phyloP scores from a whole-genome alignment of 1,140 invertebrate genomes.

The Druon quercuslanigerum region DNA sequence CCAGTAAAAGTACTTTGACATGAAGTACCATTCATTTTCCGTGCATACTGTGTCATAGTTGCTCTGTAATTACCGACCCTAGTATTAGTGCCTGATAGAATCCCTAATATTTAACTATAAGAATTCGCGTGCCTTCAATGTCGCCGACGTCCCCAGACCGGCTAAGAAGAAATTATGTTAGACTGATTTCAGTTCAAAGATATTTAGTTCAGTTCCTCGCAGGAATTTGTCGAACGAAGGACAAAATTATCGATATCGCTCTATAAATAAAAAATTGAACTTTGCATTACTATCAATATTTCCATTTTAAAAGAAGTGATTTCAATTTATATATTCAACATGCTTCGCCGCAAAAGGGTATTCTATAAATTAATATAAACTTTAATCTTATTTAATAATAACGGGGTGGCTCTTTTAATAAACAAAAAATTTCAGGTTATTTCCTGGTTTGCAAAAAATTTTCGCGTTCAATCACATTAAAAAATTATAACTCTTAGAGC shows the following conservation, averaged over 20 bases:
- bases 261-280: slow-evolving; percentile 15
- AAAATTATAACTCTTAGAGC: no score
- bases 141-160: slow-evolving; percentile 54
- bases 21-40: not conserved
- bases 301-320: slow-evolving; percentile 1
- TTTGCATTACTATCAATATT: not conserved
- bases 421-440: no score
- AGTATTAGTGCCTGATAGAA: slow-evolving; percentile 11
- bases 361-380: slow-evolving; percentile 30
- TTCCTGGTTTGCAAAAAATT: no score
- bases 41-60: not conserved
- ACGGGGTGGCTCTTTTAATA: no score
- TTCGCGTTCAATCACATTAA: no score
- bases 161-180: slow-evolving; percentile 47
- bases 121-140: slow-evolving; percentile 51
- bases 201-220: slow-evolving; percentile 13
- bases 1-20: not conserved
- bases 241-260: slow-evolving; percentile 3
- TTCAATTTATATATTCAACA: slow-evolving; percentile 41
- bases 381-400: not conserved
- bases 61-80: not conserved
- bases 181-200: slow-evolving; percentile 42
- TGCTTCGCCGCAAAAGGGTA: slow-evolving; percentile 65
- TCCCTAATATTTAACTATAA: slow-evolving; percentile 28
- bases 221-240: slow-evolving; percentile 35